phyloP scores from a whole-genome alignment of 2,113 vertebrate species.

The Rhodinocichla rosea region DNA sequence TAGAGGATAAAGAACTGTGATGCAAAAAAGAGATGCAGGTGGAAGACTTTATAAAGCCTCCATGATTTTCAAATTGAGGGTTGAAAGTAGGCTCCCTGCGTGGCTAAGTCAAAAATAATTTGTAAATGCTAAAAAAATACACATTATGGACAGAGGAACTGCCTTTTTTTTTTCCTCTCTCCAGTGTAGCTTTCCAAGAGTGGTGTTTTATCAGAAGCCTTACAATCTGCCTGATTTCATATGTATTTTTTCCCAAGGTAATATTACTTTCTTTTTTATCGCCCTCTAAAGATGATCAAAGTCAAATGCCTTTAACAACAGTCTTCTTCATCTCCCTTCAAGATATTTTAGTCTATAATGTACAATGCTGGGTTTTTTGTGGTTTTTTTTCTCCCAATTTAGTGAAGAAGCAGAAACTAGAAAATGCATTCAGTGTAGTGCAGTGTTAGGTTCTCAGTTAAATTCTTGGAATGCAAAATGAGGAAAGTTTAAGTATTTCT shows the following conservation, averaged over 20 bases:
- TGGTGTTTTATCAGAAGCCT: neutral
- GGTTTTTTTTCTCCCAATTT: neutral
- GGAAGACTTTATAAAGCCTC: constrained; percentile 76
- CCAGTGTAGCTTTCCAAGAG: constrained; percentile 6
- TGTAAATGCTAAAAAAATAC: constrained; percentile 62
- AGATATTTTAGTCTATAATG: neutral
- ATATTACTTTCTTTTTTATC: neutral
- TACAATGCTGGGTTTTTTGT: neutral
- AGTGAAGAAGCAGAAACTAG: neutral
- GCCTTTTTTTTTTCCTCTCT: neutral
- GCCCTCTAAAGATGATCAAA: neutral
- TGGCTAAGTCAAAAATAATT: constrained; percentile 77
- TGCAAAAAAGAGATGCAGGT: constrained; percentile 79
- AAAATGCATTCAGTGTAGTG: neutral
- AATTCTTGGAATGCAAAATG: neutral
- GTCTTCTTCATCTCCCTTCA: neutral
- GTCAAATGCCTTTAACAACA: neutral
- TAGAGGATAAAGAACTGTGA: constrained; percentile 70
- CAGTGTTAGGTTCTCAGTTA: neutral
- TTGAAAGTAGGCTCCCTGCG: constrained; percentile 78
- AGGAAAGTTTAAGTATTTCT: neutral
- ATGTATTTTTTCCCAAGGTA: neutral
- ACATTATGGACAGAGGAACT: neutral
- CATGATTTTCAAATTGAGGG: constrained; percentile 77
- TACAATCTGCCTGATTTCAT: constrained; percentile 1